These are phyloP conservation scores for Xanthia icteritia DNA, from an alignment of 2,888 invertebrate genomes.

Conservation along the genomic window DNA sequence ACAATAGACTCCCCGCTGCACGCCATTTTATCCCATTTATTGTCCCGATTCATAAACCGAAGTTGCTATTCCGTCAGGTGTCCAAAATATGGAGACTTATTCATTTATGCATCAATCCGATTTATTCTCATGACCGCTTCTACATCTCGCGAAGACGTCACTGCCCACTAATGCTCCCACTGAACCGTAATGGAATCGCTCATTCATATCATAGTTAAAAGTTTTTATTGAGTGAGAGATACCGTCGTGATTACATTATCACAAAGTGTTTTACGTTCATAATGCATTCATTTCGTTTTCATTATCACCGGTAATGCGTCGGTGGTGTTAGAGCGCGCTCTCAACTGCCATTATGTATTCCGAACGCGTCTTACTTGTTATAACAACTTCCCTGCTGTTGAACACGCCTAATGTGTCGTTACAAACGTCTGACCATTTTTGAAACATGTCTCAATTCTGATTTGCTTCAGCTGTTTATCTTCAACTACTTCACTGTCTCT, in stretches of 20 bases:
- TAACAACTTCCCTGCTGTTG: constrained; percentile 80
- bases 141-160: constrained; percentile 69
- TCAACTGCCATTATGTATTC: constrained; percentile 82
- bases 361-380: constrained; percentile 81
- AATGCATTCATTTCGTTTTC: constrained; percentile 81
- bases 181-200: constrained; percentile 53
- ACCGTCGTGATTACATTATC: constrained; percentile 69
- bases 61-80: constrained; percentile 84
- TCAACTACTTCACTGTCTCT: constrained; percentile 29
- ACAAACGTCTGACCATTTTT: constrained; percentile 65
- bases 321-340: constrained; percentile 76
- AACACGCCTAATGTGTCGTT: constrained; percentile 76
- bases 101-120: constrained; percentile 77
- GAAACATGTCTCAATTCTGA: constrained; percentile 71
- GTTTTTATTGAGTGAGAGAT: constrained; percentile 70
- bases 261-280: constrained; percentile 63
- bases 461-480: constrained; percentile 66
- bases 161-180: constrained; percentile 47
- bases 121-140: constrained; percentile 73
- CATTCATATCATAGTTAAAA: constrained; percentile 64
- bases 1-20: constrained; percentile 87
- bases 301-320: constrained; percentile 78
- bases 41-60: constrained; percentile 78
- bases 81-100: constrained; percentile 79
- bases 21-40: constrained; percentile 86